These are phyloP conservation scores for Philereme vetulata DNA, from an alignment of 2,888 invertebrate species.

Conservation along the genomic window DNA sequence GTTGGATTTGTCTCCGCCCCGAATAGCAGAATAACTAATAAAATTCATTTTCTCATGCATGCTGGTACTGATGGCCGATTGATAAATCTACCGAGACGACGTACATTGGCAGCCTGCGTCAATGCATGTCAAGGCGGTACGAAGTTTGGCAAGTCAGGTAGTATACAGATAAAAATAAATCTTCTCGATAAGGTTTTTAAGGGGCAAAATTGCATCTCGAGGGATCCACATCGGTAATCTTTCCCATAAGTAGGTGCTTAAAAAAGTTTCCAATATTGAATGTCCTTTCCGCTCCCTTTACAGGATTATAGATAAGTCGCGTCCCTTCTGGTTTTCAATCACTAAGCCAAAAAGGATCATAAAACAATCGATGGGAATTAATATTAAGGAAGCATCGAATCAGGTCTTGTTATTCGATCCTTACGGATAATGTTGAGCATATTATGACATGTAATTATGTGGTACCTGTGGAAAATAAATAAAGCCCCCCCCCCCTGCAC, in stretches of 20 bases:
- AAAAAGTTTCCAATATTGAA: slow-evolving; percentile 23
- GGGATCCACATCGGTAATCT: background rate
- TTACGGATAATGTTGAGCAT: background rate
- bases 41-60: too few species aligned
- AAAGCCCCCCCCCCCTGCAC: too few species aligned
- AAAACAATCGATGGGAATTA: slow-evolving; percentile 22
- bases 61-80: too few species aligned
- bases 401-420: slow-evolving; percentile 5
- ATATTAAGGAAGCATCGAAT: slow-evolving; percentile 14
- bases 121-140: too few species aligned
- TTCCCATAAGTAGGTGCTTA: slow-evolving; percentile 7
- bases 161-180: too few species aligned
- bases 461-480: too few species aligned
- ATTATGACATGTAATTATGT: too few species aligned
- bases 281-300: slow-evolving; percentile 21
- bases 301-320: slow-evolving; percentile 25
- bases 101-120: too few species aligned
- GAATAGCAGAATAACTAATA: too few species aligned
- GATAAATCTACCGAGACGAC: too few species aligned
- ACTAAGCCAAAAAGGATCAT: slow-evolving; percentile 22
- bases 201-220: slow-evolving; percentile 2
- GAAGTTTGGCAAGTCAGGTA: too few species aligned
- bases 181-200: background rate
- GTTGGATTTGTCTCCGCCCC: too few species aligned
- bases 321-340: slow-evolving; percentile 28